Evolutionary conservation across 2,888 invertebrate genomes (phyloP), one percentile per base, ranked within the genome.

Genomic region (Leptothorax acervorum): DNA sequence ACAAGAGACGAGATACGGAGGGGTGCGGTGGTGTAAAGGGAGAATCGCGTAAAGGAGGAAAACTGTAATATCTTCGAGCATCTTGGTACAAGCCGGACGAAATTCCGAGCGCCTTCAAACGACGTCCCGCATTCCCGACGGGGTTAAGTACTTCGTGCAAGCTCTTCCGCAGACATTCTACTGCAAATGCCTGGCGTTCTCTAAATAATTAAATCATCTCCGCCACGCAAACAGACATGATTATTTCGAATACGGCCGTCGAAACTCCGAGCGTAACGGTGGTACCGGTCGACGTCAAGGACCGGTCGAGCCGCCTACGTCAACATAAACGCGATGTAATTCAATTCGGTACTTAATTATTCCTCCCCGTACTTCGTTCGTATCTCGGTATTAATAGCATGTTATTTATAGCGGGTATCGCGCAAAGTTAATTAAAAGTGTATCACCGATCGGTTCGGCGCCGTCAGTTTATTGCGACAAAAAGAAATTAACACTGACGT

Each of bases 161-260:
- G 48, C 57, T 35, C 35, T 48, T 23, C 73, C 71, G 28, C 48
- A 42, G 79, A 71, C 60, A 60, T 79, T 71, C 68, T 70, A 4
- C 15, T 39, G 48, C 71, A 48, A 60, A 81, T 71, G 35, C 48
- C 48, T 51, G 60, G 48, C 79, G 48, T 71, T 81, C 71, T 71
- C 60, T 48, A 60, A 71, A 71, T 70, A 79, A 81, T 71, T 71
- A 81, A 81, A 71, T 71, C 60, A 81, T 81, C 73, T 39, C 18
- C 73, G 70, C 23, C 53, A 31, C 45, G 51, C 60, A 62, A 79
- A 71, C 73, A 57, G 31, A 35, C 71, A 60, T 23, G 23, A 23
- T 81, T 60, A 81, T 75, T 79, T 70, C 60, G 71, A 57, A 45
- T 23, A 23, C 45, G 15, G 12, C 15, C 31, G 51, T n/a, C 23